Evolutionary conservation across 37 sponge, comb jelly and placozoan species (phyloP), one percentile per base, ranked within the genome.

Genomic region (Crambe crambe): DNA sequence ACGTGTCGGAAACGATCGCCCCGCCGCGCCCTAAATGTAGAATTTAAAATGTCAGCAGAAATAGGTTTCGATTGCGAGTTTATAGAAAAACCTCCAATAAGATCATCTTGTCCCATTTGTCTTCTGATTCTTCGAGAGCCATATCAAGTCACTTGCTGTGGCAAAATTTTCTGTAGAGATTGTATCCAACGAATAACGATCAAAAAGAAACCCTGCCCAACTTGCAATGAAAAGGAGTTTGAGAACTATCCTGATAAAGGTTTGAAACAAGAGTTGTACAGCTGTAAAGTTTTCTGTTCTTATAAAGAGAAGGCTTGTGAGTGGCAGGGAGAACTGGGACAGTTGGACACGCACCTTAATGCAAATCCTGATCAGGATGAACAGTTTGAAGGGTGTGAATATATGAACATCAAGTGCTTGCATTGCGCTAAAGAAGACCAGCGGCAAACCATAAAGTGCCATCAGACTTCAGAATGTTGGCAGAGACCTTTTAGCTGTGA

Each of bases 51-150:
- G n/a, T n/a, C n/a, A n/a, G n/a, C n/a, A n/a, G n/a, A n/a, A n/a
- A 38, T n/a, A 32, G 79, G 79, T 23, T 82, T 60, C 38, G 83
- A 82, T 21, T 82, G 83, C 23, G 75, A 74, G 67, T 74, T 82
- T 32, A 25, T 82, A 0, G 74, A 82, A 36, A 32, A 21, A 10
- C 83, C 83, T 9, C 66, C 41, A 29, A 25, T 80, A 2, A 74
- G 74, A 51, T 74, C 66, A n/a, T 74, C 62, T 0, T 82, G 83
- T 64, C 75, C 83, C 37, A 66, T 82, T 30, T 82, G 83, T 29
- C 74, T 65, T 38, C 56, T 54, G 30, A 42, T 74, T 21, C 74
- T 82, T 30, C 74, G 83, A 12, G 75, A 82, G 26, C 83, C 83
- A 9, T 39, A 74, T 37, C 83, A 68, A 35, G 68, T 43, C n/a